Evolutionary conservation across 2,888 invertebrate species (phyloP).

Genomic region (Plagiodera versicolora): DNA sequence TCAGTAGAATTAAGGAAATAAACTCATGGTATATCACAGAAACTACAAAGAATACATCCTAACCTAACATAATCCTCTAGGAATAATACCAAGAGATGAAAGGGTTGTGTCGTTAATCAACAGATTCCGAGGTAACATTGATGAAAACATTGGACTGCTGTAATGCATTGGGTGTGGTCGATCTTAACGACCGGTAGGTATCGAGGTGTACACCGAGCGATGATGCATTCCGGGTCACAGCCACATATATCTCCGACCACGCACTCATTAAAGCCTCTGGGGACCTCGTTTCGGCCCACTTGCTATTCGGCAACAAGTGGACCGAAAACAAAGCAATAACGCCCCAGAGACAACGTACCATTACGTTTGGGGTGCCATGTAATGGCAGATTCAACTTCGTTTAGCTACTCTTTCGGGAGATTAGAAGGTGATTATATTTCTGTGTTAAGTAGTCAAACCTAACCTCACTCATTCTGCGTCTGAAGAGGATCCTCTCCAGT

Average conservation of each 20-base stretch:
- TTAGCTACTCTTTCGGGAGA: too few species aligned
- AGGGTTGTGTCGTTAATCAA: too few species aligned
- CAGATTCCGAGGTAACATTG: too few species aligned
- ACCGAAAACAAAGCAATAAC: background rate
- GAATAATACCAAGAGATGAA: too few species aligned
- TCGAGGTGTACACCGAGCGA: conserved; percentile 2
- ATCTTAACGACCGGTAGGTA: background rate
- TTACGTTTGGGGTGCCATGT: background rate
- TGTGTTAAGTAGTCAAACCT: too few species aligned
- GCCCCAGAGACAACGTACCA: background rate
- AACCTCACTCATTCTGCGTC: too few species aligned
- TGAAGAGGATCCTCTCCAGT: too few species aligned
- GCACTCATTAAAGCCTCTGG: conserved; percentile 22
- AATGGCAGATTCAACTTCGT: background rate
- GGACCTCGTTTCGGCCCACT: conserved; percentile 9
- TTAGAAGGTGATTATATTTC: too few species aligned
- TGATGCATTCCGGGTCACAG: conserved; percentile 21
- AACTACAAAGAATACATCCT: too few species aligned
- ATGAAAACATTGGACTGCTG: background rate
- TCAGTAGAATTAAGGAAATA: too few species aligned
- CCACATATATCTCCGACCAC: conserved; percentile 30
- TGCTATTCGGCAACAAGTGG: conserved; percentile 9
- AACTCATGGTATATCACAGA: too few species aligned
- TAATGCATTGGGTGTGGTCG: background rate
- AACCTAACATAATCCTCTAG: too few species aligned